These are phyloP conservation scores for Eira barbara DNA, from an alignment of 2,113 vertebrate species.

Conservation along the genomic window DNA sequence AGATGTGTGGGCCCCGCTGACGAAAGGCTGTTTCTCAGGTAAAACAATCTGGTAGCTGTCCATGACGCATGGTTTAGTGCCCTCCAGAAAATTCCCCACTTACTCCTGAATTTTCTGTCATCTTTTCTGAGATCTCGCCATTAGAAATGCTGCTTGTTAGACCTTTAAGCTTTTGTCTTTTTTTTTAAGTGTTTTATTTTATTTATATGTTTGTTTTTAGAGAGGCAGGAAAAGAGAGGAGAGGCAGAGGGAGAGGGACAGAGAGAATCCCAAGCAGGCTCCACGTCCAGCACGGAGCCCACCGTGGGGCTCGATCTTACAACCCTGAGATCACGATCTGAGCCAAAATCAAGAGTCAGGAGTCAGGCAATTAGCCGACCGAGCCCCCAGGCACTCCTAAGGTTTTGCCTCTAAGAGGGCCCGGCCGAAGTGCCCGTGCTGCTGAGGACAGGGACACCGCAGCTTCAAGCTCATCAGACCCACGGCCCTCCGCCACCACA, in stretches of 20 bases:
- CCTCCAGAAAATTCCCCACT: too few relatives aligned
- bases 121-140: not conserved
- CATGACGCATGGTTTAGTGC: rapidly evolving
- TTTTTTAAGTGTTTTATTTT: not conserved
- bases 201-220: not conserved
- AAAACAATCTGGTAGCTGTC: rapidly evolving
- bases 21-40: not conserved
- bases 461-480: not conserved
- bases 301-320: not conserved
- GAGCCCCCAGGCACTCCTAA: not conserved
- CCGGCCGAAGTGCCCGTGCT: rapidly evolving
- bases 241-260: not conserved
- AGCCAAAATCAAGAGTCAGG: not conserved
- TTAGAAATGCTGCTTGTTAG: not conserved
- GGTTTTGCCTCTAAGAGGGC: not conserved
- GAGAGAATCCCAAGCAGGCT: not conserved
- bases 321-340: not conserved
- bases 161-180: not conserved
- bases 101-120: not conserved
- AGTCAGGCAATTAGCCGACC: rapidly evolving
- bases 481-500: rapidly evolving
- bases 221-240: not conserved
- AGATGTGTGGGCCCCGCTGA: not conserved
- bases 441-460: rapidly evolving
- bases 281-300: not conserved